A percentile compares a stretch with the other conserved stretches of the same genome.
These are phyloP conservation scores for Cheirogaleus medius DNA, from an alignment of 2,113 vertebrate species.

Conservation along the genomic window DNA sequence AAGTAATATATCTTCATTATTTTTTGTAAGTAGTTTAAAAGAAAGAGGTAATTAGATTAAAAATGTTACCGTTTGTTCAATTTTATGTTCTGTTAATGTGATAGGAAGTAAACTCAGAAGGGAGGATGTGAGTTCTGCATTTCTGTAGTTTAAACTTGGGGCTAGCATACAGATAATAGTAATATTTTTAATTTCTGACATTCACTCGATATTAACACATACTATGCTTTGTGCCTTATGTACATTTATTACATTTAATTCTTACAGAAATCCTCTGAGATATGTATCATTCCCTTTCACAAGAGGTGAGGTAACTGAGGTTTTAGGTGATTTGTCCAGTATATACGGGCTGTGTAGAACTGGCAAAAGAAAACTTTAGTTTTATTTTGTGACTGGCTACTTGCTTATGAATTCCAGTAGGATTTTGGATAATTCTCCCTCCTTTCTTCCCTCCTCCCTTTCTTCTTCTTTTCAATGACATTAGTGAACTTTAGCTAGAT, in stretches of 20 bases:
- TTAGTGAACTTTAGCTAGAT: not conserved
- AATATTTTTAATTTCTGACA: not conserved
- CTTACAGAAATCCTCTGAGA: not conserved
- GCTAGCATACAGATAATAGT: not conserved
- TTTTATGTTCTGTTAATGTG: not conserved
- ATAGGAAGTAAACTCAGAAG: not conserved
- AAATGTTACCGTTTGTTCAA: not conserved
- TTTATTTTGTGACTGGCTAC: not conserved
- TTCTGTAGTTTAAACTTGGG: not conserved
- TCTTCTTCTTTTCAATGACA: not conserved
- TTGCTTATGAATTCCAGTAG: not conserved
- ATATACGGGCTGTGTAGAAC: not conserved
- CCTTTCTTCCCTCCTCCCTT: too few species aligned
- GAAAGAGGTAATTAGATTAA: not conserved
- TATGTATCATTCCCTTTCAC: not conserved
- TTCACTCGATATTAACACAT: not conserved
- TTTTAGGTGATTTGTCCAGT: not conserved
- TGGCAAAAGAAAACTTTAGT: not conserved
- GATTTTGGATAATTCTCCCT: not conserved
- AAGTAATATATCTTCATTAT: not conserved
- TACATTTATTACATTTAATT: not conserved
- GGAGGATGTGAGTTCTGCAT: not conserved
- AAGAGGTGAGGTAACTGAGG: not conserved
- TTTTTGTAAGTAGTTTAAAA: not conserved
- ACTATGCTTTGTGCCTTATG: not conserved